phyloP scores from a whole-genome alignment of 2,113 vertebrate genomes.

The Gopherus flavomarginatus region DNA sequence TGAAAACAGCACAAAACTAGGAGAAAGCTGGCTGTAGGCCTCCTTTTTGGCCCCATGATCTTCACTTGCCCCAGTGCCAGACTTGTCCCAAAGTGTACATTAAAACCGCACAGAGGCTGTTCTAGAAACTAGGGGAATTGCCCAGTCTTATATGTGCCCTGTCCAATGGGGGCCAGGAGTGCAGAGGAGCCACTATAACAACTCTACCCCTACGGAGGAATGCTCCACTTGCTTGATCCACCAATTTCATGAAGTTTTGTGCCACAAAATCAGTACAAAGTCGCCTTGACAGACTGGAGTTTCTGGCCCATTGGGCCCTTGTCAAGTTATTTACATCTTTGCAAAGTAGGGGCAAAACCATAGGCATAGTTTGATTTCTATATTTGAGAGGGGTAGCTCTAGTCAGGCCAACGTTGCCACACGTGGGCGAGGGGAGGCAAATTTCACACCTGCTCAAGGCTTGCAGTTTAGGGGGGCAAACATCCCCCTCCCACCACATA shows the following conservation, averaged over 20 bases:
- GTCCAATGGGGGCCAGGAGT: background rate
- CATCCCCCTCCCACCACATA: too few species aligned
- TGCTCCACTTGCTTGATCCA: background rate
- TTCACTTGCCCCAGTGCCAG: background rate
- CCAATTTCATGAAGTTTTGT: background rate
- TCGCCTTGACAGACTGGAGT: background rate
- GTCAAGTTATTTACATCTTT: background rate
- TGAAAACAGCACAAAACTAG: background rate
- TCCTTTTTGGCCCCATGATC: background rate
- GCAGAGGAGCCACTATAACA: background rate
- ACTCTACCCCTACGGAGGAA: background rate
- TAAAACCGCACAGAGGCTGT: slow-evolving; percentile 3
- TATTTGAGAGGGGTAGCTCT: too few species aligned
- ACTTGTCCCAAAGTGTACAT: background rate
- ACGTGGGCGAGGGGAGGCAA: too few species aligned
- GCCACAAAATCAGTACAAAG: background rate
- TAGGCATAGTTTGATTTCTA: too few species aligned
- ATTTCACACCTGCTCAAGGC: too few species aligned
- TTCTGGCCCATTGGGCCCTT: fast-evolving
- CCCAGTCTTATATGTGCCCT: background rate
- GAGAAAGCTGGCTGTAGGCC: background rate
- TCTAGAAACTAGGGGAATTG: fast-evolving
- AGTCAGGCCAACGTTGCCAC: too few species aligned
- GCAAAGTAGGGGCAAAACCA: background rate
- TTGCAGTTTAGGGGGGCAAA: too few species aligned